Evolutionary conservation across 2,113 vertebrate genomes (phyloP), one percentile per base, ranked within the genome.

Genomic region (Dicerorhinus sumatrensis): DNA sequence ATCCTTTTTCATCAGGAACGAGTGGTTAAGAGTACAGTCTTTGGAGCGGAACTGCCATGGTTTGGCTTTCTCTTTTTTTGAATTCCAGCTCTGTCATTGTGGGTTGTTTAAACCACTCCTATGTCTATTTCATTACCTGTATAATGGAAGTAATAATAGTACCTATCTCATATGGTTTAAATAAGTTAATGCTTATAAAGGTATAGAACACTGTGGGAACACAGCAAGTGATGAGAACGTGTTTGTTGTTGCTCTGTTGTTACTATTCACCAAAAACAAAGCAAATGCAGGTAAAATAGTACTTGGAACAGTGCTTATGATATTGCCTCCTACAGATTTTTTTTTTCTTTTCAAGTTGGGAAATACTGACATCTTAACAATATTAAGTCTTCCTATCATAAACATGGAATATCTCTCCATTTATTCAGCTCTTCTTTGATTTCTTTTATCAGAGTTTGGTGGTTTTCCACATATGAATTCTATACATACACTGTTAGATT

Each of bases 101-200:
- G 31, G 25, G 33, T 39, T 70, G 27, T 84, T 83, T 62, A 82
- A 89, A 89, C 9, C 6, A 60, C 5, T 13, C 25, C 20, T 14
- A 36, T 88, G 18, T 79, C 48, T 86, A 16, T 85, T 94, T 80
- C 14, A 79, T 75, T 42, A 67, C 27, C 60, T 87, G 12, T 83
- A 83, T 88, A 88, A 77, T 82, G 14, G n/a, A 73, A 93, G 60
- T 86, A 63, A 72, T 95, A 63, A 56, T 25, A 63, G 18, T 80
- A 31, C 12, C 10, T 83, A 51, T 17, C 29, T 88, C 6, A 60
- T 82, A 51, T 56, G 5, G 16, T 51, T 88, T 92, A 76, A 93
- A 20, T 82, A 69, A 75, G 82, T 42, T 88, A 92, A 88, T 89
- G 12, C 25, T 17, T 60, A 0, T 86, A 60, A 92, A 27, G 62